phyloP scores from a whole-genome alignment of 2,888 invertebrate species.

The Watsonalla binaria region DNA sequence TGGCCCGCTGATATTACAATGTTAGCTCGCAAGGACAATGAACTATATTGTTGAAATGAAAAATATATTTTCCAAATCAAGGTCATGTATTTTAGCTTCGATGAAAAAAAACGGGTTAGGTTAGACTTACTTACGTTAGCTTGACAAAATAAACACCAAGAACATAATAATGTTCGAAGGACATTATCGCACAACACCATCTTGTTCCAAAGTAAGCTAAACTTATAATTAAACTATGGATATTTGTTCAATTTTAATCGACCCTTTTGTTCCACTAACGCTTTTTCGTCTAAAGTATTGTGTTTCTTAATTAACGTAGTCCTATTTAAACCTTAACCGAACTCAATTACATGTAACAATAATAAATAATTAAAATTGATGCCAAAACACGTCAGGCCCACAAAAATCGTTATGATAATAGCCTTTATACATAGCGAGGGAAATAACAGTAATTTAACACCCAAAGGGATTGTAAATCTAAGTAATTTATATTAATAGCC shows the following conservation, averaged over 20 bases:
- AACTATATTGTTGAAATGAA: conserved; percentile 36
- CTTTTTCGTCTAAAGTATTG: background rate
- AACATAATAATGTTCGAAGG: too few relatives aligned
- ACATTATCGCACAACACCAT: too few relatives aligned
- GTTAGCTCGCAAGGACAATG: conserved; percentile 40
- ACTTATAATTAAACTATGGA: too few relatives aligned
- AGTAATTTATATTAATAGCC: conserved; percentile 74
- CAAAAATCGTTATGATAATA: conserved; percentile 42
- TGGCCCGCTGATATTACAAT: conserved; percentile 34
- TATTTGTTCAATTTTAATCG: too few relatives aligned
- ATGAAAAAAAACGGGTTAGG: too few relatives aligned
- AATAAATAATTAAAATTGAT: conserved; percentile 58
- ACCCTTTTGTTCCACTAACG: too few relatives aligned
- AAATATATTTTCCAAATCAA: background rate
- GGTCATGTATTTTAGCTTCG: too few relatives aligned
- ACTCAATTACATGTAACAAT: conserved; percentile 37
- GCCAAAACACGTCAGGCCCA: conserved; percentile 38
- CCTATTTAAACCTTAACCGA: conserved; percentile 20
- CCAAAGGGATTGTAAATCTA: conserved; percentile 68
- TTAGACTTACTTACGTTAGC: too few relatives aligned
- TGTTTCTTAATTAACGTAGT: conserved; percentile 9
- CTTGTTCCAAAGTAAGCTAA: too few relatives aligned
- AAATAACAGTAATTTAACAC: conserved; percentile 61
- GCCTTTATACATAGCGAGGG: conserved; percentile 46
- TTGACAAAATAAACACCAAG: too few relatives aligned